These are phyloP conservation scores for Platysteira castanea DNA, from an alignment of 2,113 vertebrate species.

Conservation along the genomic window DNA sequence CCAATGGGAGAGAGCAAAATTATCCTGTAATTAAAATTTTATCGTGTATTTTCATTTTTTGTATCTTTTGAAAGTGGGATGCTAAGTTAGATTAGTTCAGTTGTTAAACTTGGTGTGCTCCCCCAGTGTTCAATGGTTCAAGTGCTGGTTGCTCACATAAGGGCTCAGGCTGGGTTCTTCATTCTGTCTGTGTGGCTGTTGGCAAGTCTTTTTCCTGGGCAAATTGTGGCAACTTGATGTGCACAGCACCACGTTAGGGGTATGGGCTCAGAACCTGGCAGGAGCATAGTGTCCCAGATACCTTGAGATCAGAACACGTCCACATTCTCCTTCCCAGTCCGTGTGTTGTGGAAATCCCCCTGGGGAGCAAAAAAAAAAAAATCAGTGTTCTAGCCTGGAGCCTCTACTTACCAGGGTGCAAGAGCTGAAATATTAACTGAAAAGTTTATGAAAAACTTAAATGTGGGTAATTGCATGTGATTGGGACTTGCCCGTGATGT, in stretches of 20 bases:
- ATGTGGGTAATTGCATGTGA: not conserved
- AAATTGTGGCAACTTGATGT: not conserved
- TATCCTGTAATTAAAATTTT: not conserved
- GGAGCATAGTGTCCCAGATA: not conserved
- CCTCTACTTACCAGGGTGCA: not conserved
- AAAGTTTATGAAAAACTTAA: not conserved
- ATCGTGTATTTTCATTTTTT: not conserved
- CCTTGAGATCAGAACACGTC: accelerated
- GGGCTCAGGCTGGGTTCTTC: not conserved
- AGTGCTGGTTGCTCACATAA: not conserved
- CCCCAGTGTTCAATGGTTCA: not conserved
- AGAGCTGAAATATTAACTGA: not conserved
- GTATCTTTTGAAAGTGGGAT: not conserved
- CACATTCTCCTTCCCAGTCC: accelerated
- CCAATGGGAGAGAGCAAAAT: not conserved
- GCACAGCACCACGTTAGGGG: accelerated
- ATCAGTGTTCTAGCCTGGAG: too few species aligned
- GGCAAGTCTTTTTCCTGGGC: not conserved
- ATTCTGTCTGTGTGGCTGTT: not conserved
- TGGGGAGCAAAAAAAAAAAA: not conserved
- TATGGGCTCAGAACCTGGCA: not conserved
- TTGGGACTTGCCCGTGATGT: not conserved
- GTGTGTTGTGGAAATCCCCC: not conserved
- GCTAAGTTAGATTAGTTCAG: not conserved
- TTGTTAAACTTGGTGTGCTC: not conserved